phyloP scores from a whole-genome alignment of 2,888 invertebrate genomes.

The Drosophila formosana region DNA sequence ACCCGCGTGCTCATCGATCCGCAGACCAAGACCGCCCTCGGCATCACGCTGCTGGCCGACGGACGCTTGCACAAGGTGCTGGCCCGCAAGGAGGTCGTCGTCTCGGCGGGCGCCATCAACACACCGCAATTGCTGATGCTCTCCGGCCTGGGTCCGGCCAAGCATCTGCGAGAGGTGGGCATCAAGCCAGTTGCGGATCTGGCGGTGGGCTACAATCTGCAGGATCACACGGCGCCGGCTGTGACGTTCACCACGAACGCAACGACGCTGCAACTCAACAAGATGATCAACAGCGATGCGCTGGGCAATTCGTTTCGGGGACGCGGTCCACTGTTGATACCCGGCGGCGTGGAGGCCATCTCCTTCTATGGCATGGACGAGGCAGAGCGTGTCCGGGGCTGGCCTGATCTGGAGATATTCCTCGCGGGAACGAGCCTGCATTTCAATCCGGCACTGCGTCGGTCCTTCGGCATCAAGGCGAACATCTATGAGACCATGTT shows the following conservation, averaged over 20 bases:
- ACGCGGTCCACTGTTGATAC: conserved; percentile 85
- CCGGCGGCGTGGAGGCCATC: conserved; percentile 88
- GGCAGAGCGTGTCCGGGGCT: conserved; percentile 51
- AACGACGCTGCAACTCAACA: conserved; percentile 64
- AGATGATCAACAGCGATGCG: conserved; percentile 56
- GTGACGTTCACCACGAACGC: conserved; percentile 87
- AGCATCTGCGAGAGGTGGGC: conserved; percentile 86
- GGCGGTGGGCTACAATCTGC: conserved; percentile 88
- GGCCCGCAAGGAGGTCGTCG: conserved; percentile 89
- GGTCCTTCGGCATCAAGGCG: conserved; percentile 85
- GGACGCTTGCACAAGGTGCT: conserved; percentile 85
- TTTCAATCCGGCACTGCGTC: conserved; percentile 74
- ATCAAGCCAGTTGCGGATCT: conserved; percentile 87
- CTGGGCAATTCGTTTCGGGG: conserved; percentile 70
- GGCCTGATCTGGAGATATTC: conserved; percentile 90
- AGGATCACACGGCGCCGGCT: conserved; percentile 89
- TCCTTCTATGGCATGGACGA: conserved; percentile 87
- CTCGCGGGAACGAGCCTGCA: conserved; percentile 86
- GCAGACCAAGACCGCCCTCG: conserved; percentile 86
- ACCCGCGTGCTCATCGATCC: conserved; percentile 87
- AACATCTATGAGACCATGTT: conserved; percentile 85
- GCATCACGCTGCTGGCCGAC: conserved; percentile 86
- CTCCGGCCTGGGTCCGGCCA: conserved; percentile 89
- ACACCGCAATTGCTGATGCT: conserved; percentile 93
- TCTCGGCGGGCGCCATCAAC: conserved; percentile 92